A percentile compares a stretch with the other conserved stretches of the same genome.
Evolutionary conservation across 2,113 vertebrate genomes (phyloP).

Genomic region (Menidia beryllina): DNA sequence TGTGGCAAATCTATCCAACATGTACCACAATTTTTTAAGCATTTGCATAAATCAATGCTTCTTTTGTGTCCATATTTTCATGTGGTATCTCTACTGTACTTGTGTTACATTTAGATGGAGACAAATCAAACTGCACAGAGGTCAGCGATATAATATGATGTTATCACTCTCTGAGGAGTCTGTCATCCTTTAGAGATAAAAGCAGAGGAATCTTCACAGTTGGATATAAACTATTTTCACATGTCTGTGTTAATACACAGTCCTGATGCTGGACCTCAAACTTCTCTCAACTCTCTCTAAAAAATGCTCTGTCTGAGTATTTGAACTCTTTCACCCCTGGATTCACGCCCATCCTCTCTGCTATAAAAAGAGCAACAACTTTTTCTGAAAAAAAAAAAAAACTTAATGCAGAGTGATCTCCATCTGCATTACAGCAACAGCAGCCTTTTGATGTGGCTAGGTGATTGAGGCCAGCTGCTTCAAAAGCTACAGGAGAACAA

Average conservation of each 20-base stretch:
- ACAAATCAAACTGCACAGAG: neutral
- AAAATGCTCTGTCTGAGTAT: constrained; percentile 19
- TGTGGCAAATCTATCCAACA: too few relatives aligned
- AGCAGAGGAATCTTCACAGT: neutral
- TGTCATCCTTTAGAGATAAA: neutral
- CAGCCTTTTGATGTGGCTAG: constrained; percentile 72
- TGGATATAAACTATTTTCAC: neutral
- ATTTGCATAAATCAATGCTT: too few relatives aligned
- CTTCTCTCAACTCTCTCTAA: constrained; percentile 36
- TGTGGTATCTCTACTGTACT: too few relatives aligned
- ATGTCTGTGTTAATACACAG: neutral
- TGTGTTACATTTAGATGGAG: too few relatives aligned
- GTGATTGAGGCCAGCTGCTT: constrained; percentile 75
- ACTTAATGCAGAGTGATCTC: constrained; percentile 14
- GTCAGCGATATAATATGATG: neutral
- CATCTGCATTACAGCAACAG: constrained; percentile 46
- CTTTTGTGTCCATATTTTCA: too few relatives aligned
- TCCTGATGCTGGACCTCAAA: neutral
- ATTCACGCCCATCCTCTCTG: constrained; percentile 21
- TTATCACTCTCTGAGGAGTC: neutral
- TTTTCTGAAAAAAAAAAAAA: constrained; percentile 47
- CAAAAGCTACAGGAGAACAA: constrained; percentile 35
- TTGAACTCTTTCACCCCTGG: constrained; percentile 10
- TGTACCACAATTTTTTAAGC: too few relatives aligned
- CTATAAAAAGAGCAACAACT: constrained; percentile 65